These are phyloP conservation scores for Octodon degus DNA, from an alignment of 2,113 vertebrate species.

Conservation along the genomic window DNA sequence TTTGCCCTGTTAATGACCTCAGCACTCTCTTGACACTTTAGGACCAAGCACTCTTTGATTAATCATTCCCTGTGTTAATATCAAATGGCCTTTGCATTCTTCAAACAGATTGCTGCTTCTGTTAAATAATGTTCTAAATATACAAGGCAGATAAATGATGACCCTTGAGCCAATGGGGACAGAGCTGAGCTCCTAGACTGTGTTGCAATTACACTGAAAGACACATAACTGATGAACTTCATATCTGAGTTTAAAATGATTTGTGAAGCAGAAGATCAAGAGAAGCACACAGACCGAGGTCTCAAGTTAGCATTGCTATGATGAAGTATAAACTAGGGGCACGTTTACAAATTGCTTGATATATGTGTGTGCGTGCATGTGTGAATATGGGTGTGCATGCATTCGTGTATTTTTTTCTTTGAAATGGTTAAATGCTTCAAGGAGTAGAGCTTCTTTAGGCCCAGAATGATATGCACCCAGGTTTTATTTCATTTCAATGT, in stretches of 20 bases:
- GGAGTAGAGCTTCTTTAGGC: slow-evolving; percentile 65
- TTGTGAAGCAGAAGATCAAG: slow-evolving; percentile 82
- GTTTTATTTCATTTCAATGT: slow-evolving; percentile 80
- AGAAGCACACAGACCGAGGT: slow-evolving; percentile 72
- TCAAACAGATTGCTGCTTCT: slow-evolving; percentile 83
- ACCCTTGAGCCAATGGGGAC: slow-evolving; percentile 75
- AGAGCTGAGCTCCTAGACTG: slow-evolving; percentile 71
- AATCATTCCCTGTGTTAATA: slow-evolving; percentile 84
- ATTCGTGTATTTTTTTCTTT: slow-evolving; percentile 61
- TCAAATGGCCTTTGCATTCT: slow-evolving; percentile 83
- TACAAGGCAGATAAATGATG: slow-evolving; percentile 86
- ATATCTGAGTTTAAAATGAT: slow-evolving; percentile 85
- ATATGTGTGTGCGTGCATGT: background rate
- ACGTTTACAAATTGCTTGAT: slow-evolving; percentile 70
- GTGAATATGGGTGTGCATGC: background rate
- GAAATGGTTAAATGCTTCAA: slow-evolving; percentile 75
- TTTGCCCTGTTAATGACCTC: slow-evolving; percentile 82
- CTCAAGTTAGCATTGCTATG: slow-evolving; percentile 75
- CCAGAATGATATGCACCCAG: slow-evolving; percentile 68
- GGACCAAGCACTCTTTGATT: slow-evolving; percentile 83
- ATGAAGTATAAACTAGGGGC: slow-evolving; percentile 59
- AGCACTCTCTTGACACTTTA: slow-evolving; percentile 80
- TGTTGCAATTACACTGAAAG: slow-evolving; percentile 80
- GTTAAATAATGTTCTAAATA: slow-evolving; percentile 83
- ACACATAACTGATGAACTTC: slow-evolving; percentile 75